Evolutionary conservation across 2,113 vertebrate species (phyloP).

Genomic region (Tyto alba): DNA sequence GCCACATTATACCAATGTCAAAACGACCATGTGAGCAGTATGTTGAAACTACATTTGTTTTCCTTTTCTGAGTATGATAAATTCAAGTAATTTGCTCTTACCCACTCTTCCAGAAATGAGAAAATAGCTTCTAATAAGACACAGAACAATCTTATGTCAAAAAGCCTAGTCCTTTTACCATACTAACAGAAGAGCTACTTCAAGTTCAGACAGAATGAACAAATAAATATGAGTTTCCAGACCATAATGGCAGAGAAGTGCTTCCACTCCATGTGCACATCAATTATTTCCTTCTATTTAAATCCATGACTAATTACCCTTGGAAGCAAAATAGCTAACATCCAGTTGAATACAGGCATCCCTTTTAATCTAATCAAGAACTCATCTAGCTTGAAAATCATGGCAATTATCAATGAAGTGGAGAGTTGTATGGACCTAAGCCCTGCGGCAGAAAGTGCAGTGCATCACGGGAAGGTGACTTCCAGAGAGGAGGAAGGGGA

Average conservation of each 20-base stretch:
- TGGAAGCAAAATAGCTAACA: conserved; percentile 47
- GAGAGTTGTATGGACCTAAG: neutral
- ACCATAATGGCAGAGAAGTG: conserved; percentile 29
- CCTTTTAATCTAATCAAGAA: conserved; percentile 46
- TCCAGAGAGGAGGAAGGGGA: neutral
- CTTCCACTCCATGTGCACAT: conserved; percentile 5
- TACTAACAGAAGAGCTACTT: conserved; percentile 15
- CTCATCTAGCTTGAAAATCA: conserved; percentile 33
- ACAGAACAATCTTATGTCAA: neutral
- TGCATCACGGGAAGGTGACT: fast-evolving
- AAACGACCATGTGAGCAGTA: neutral
- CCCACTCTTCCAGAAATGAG: neutral
- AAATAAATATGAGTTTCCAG: conserved; percentile 32
- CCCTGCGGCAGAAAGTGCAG: neutral
- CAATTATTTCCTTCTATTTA: conserved; percentile 50
- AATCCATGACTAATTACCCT: conserved; percentile 43
- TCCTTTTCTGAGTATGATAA: neutral
- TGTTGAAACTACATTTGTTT: neutral
- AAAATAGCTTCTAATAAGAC: conserved; percentile 21
- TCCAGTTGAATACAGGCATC: neutral
- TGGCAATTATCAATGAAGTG: conserved; percentile 38
- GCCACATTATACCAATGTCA: neutral
- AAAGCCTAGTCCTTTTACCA: neutral
- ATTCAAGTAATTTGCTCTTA: neutral
- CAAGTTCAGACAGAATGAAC: conserved; percentile 23